Evolutionary conservation across 1,140 invertebrate genomes (phyloP), one percentile per base, ranked within the genome.

Genomic region (Pantala flavescens): DNA sequence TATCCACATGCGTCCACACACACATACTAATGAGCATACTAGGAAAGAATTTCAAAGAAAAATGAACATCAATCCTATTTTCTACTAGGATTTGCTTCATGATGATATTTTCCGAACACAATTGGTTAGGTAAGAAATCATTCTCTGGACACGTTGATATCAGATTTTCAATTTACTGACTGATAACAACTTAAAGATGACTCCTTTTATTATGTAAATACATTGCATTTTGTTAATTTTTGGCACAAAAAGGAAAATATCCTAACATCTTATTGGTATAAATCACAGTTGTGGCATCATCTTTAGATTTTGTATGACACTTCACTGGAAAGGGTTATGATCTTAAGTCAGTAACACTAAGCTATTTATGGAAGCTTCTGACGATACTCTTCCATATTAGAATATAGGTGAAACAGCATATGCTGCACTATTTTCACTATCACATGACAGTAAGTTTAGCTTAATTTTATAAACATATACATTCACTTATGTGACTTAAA

Each of bases 141-240:
- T 63, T 63, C 49, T 63, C n/a, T 63, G 49, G 49, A 63, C 49
- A 16, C 12, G 49, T 63, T 63, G 49, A 21, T 63, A 63, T 63
- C 49, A 63, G 49, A 63, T 63, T 19, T 63, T 63, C 16, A 16
- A 63, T 36, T 36, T 36, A 21, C 49, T 63, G 49, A 63, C 49
- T 63, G 49, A 63, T 63, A 63, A 63, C 49, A 63, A 63, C 49
- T 63, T 16, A 63, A 63, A 63, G 49, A 63, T 63, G 49, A 63
- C n/a, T 63, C 49, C 49, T 14, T 16, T 63, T 63, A 16, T 63
- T 63, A 63, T 16, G 14, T 63, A 16, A 63, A 63, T 21, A 63
- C n/a, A 19, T 63, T 63, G 16, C 49, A 63, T 63, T 63, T 63
- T 21, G n/a, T 63, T 63, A 21, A 19, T 63, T 63, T 63, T 63